Evolutionary conservation across 2,888 invertebrate species (phyloP).

Genomic region (Pachycephus smyrnensis): DNA sequence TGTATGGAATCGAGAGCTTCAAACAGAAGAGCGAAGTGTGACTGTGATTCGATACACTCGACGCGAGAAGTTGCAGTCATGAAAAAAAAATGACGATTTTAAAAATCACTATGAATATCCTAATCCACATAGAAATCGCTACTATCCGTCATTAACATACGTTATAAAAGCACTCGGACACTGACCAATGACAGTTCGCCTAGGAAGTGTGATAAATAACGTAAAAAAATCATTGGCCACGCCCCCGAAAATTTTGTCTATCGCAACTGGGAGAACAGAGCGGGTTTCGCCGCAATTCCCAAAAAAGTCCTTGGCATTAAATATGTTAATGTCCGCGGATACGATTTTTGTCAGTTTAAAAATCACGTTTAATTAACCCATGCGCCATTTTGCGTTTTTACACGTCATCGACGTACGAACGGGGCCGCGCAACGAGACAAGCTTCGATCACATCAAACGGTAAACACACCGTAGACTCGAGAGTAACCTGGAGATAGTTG

Average conservation of each 20-base stretch:
- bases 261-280: constrained; percentile 20
- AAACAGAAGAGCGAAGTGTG: neutral
- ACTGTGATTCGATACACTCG: neutral
- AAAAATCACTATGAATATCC: neutral
- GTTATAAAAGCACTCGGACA: neutral
- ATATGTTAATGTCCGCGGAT: constrained; percentile 48
- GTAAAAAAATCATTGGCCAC: constrained; percentile 28
- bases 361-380: too few species aligned
- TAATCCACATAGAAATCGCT: neutral
- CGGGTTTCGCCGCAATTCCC: constrained; percentile 21
- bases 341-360: neutral
- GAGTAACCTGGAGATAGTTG: too few species aligned
- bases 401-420: too few species aligned
- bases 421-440: too few species aligned
- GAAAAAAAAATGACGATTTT: too few species aligned
- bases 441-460: too few species aligned
- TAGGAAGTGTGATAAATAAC: constrained; percentile 36
- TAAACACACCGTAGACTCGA: too few species aligned
- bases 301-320: constrained; percentile 57
- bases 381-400: neutral
- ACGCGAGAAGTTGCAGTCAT: neutral
- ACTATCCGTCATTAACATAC: neutral
- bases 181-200: neutral
- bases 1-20: neutral
- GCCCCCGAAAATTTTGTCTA: constrained; percentile 41